A percentile compares a stretch with the other conserved stretches of the same genome.
Conservation (phyloP, 2,113 vertebrate genomes). For the Helogale parvula region DNA sequence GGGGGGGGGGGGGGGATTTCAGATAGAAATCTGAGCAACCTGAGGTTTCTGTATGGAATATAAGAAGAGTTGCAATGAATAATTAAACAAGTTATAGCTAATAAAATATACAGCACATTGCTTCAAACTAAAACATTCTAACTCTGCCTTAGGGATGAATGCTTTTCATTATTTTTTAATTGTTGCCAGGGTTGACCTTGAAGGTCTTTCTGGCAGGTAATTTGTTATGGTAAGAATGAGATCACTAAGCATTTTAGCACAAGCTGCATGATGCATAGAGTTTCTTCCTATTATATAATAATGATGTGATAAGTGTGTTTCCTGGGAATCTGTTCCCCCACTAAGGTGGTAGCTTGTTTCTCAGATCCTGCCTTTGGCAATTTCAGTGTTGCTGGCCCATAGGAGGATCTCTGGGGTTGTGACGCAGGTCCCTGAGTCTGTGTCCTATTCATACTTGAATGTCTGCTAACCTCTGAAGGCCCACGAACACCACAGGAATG, state of each 20-base stretch:
- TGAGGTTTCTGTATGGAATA: slow-evolving; percentile 87
- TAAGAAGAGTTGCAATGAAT: slow-evolving; percentile 85
- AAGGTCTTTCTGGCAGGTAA: slow-evolving; percentile 86
- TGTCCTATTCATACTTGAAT: too few species aligned
- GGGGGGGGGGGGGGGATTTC: slow-evolving; percentile 32
- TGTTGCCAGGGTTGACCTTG: slow-evolving; percentile 89
- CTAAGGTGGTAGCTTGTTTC: slow-evolving; percentile 59
- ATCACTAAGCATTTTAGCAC: slow-evolving; percentile 86
- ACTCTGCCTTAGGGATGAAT: slow-evolving; percentile 87
- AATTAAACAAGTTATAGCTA: slow-evolving; percentile 89
- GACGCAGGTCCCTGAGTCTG: background rate
- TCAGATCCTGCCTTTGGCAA: background rate
- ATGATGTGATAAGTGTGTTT: slow-evolving; percentile 73
- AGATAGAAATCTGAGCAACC: slow-evolving; percentile 86
- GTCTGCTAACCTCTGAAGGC: background rate
- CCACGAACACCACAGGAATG: background rate
- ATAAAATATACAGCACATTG: slow-evolving; percentile 89
- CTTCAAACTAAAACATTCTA: slow-evolving; percentile 86
- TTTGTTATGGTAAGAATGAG: slow-evolving; percentile 88
- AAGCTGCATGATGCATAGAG: slow-evolving; percentile 75
- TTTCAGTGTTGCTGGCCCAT: background rate
- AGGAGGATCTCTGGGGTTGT: background rate
- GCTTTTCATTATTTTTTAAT: slow-evolving; percentile 91
- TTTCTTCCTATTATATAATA: slow-evolving; percentile 83
- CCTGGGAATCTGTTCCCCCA: slow-evolving; percentile 71